Evolutionary conservation across 2,888 invertebrate species (phyloP).

Genomic region (Frankliniella intonsa): DNA sequence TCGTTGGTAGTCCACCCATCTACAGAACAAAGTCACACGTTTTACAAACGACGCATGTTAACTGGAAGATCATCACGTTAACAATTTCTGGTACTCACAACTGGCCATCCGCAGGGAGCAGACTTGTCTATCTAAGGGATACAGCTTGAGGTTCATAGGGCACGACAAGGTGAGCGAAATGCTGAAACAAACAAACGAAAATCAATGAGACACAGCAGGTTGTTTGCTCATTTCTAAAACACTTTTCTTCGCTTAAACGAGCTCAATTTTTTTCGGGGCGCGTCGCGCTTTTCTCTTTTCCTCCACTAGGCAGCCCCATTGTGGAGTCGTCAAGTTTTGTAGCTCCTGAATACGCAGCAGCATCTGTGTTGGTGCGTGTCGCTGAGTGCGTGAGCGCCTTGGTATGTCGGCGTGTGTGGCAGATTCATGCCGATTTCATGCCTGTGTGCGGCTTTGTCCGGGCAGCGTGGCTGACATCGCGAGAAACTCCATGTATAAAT

Average conservation of each 20-base stretch:
- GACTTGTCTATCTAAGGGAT: slow-evolving; percentile 92
- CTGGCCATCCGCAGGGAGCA: slow-evolving; percentile 95
- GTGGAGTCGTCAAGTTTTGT: no score
- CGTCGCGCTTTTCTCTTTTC: no score
- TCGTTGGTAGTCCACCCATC: slow-evolving; percentile 98
- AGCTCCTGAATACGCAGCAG: no score
- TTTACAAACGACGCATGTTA: neutral
- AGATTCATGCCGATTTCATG: neutral
- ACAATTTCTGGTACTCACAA: slow-evolving; percentile 64
- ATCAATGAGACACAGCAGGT: no score
- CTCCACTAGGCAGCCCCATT: no score
- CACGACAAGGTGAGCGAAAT: slow-evolving; percentile 93
- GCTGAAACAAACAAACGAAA: slow-evolving; percentile 51
- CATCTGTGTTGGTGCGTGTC: no score
- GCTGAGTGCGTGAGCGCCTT: no score
- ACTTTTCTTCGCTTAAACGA: no score
- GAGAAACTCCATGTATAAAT: slow-evolving; percentile 6
- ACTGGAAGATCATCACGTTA: slow-evolving; percentile 19
- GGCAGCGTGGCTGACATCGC: neutral
- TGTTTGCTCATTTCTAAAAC: no score
- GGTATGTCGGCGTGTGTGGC: neutral
- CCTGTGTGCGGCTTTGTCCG: neutral
- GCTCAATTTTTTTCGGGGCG: no score
- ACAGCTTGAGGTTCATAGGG: slow-evolving; percentile 95
- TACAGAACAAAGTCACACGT: slow-evolving; percentile 45